Evolutionary conservation across 2,113 vertebrate species (phyloP).

Genomic region (Emydura subglobosa): DNA sequence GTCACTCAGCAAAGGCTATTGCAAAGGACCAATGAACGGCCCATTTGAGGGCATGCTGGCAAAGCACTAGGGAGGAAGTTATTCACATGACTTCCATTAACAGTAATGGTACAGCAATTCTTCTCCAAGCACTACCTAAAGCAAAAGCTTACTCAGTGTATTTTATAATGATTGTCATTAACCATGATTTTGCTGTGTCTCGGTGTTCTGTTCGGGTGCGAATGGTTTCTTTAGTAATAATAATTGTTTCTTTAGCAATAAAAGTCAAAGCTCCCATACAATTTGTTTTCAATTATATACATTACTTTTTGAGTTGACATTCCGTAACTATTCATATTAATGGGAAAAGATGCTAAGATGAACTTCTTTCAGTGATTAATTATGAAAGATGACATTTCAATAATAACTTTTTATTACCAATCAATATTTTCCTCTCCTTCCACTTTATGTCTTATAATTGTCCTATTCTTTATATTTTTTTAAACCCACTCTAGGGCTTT

Average conservation of each 20-base stretch:
- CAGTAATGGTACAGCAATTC: neutral
- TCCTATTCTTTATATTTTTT: neutral
- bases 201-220: neutral
- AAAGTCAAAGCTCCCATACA: slow-evolving; percentile 36
- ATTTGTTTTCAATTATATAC: slow-evolving; percentile 17
- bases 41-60: neutral
- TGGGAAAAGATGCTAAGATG: neutral
- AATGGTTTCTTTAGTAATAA: slow-evolving; percentile 26
- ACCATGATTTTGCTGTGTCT: neutral
- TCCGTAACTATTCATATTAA: neutral
- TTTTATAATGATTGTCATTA: neutral
- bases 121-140: neutral
- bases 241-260: slow-evolving; percentile 4
- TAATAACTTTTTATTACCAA: neutral
- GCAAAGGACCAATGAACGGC: neutral
- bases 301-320: slow-evolving; percentile 9
- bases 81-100: neutral
- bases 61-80: neutral
- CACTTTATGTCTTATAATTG: neutral
- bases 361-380: neutral
- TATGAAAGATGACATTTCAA: slow-evolving; percentile 36
- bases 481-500: neutral
- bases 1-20: neutral
- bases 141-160: neutral
- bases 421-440: slow-evolving; percentile 30